Percentiles rank a stretch among this genome's conserved stretches.
Conservation (phyloP, 2,797 vertebrate species). For the Denticeps clupeoides region DNA sequence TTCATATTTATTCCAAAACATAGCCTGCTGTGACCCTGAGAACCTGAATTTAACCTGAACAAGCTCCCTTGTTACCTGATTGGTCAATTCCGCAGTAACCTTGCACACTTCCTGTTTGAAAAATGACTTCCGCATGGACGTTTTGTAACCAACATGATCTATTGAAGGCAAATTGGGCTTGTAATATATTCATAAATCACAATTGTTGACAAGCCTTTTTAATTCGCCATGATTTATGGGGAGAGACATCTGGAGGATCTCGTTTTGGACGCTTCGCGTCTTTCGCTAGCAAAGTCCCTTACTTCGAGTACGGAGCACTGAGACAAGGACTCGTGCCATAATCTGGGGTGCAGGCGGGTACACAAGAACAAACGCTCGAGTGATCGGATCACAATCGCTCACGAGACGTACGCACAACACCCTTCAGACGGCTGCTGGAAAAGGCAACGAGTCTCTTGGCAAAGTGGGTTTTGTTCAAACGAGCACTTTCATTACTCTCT, state of each 20-base stretch:
- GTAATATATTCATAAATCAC: conserved; percentile 71
- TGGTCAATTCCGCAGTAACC: conserved; percentile 7
- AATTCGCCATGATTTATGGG: conserved; percentile 69
- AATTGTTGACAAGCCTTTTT: conserved; percentile 54
- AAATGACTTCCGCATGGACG: conserved; percentile 35
- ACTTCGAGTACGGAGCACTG: too few relatives aligned
- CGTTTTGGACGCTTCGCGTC: conserved; percentile 46
- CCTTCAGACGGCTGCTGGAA: conserved; percentile 10
- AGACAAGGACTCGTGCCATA: too few relatives aligned
- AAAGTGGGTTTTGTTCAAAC: conserved; percentile 29
- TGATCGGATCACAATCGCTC: too few relatives aligned
- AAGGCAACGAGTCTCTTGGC: conserved; percentile 28
- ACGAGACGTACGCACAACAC: background rate
- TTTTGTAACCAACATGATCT: conserved; percentile 57
- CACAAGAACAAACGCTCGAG: conserved; percentile 4
- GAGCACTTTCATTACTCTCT: conserved; percentile 29
- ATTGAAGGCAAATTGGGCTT: conserved; percentile 61
- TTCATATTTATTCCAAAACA: too few relatives aligned
- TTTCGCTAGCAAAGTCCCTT: conserved; percentile 55
- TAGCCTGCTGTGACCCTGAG: too few relatives aligned
- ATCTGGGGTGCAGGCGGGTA: too few relatives aligned
- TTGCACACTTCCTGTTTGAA: conserved; percentile 17
- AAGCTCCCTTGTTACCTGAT: background rate
- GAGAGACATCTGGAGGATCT: conserved; percentile 39
- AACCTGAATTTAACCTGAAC: too few relatives aligned